A percentile compares a stretch with the other conserved stretches of the same genome.
Conservation (phyloP, 1,140 invertebrate genomes). For the Drosophila setifemur region DNA sequence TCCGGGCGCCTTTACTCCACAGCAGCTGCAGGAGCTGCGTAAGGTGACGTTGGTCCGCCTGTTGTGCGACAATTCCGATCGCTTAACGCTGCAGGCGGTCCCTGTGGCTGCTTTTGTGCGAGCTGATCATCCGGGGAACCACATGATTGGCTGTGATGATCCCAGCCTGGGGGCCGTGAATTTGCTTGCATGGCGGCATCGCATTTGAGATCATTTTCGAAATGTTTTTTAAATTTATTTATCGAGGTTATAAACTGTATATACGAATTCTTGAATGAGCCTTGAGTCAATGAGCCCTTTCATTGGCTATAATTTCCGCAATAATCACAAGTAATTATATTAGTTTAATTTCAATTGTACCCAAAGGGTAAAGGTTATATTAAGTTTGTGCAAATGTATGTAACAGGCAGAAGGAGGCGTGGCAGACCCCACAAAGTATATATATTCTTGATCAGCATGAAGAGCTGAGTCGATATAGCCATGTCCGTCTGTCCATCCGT, state of each 20-base stretch:
- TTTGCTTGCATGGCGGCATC: constrained; percentile 81
- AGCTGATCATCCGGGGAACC: constrained; percentile 84
- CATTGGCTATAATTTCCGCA: no score
- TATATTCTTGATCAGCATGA: no score
- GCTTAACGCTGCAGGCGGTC: constrained; percentile 83
- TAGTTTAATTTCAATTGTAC: no score
- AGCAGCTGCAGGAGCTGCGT: constrained; percentile 88
- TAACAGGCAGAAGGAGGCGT: no score
- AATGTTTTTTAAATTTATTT: constrained; percentile 26
- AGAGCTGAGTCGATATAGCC: no score
- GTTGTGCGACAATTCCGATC: constrained; percentile 91
- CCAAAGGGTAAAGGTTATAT: no score
- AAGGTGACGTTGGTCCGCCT: constrained; percentile 85
- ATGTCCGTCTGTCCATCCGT: no score
- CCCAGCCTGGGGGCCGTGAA: constrained; percentile 81
- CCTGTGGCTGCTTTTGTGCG: constrained; percentile 84
- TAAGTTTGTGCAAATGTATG: no score
- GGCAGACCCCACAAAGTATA: no score
- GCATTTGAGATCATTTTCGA: constrained; percentile 29
- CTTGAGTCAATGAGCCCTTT: no score
- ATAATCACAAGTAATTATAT: no score
- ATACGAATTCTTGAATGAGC: constrained; percentile 1
- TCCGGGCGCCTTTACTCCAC: constrained; percentile 87
- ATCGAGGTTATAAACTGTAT: constrained; percentile 31
- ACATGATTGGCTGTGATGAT: constrained; percentile 83